Percentiles rank a stretch among this genome's conserved stretches.
These are phyloP conservation scores for Tichodroma muraria DNA, from an alignment of 2,113 vertebrate species.

Conservation along the genomic window DNA sequence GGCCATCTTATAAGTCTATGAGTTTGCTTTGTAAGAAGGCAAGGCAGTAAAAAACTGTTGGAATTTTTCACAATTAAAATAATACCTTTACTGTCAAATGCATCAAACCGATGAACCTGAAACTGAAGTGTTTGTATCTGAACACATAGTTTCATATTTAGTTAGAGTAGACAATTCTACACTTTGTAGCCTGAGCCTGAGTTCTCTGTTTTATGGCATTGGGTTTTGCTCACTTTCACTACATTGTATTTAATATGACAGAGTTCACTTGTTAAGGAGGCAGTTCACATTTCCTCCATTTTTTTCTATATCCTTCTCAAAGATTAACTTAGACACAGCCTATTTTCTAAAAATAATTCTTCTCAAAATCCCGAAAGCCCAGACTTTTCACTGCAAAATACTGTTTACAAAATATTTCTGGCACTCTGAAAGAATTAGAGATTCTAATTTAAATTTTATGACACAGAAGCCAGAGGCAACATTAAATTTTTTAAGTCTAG, in stretches of 20 bases:
- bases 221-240: neutral
- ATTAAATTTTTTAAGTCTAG: neutral
- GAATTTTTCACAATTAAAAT: neutral
- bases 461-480: neutral
- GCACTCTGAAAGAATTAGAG: neutral
- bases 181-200: neutral
- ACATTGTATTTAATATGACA: neutral
- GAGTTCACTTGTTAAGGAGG: neutral
- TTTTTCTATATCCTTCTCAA: neutral
- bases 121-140: neutral
- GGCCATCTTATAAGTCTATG: no score
- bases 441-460: conserved; percentile 8
- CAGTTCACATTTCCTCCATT: neutral
- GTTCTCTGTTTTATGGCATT: neutral
- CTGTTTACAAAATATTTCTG: neutral
- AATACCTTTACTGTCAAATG: neutral
- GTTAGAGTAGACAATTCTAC: neutral
- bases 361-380: neutral
- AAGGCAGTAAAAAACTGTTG: neutral
- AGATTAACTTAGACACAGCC: neutral
- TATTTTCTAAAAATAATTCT: neutral
- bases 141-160: neutral
- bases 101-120: neutral
- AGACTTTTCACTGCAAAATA: neutral
- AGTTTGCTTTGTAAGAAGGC: neutral